Evolutionary conservation across 2,797 vertebrate genomes (phyloP).

Genomic region (Paramormyrops hopkinsi): DNA sequence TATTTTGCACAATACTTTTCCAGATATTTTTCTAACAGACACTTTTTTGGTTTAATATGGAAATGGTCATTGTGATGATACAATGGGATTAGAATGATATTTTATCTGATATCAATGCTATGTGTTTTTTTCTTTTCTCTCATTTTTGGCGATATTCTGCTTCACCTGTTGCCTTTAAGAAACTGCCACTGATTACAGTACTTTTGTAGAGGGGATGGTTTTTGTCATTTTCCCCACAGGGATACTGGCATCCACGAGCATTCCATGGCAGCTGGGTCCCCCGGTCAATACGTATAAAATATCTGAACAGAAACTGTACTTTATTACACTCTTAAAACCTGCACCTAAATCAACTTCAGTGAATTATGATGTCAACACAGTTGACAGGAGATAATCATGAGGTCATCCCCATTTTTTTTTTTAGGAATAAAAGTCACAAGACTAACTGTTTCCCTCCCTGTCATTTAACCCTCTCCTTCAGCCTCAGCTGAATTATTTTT

Average conservation of each 20-base stretch:
- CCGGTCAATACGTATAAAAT: background rate
- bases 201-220: background rate
- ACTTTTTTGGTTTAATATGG: background rate
- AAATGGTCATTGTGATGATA: background rate
- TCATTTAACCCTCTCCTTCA: background rate
- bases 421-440: background rate
- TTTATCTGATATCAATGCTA: background rate
- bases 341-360: background rate
- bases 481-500: background rate
- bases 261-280: background rate
- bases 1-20: background rate
- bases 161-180: background rate
- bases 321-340: background rate
- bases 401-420: background rate
- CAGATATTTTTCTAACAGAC: background rate
- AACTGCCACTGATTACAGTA: background rate
- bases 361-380: background rate
- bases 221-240: background rate
- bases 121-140: background rate
- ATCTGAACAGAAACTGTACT: background rate
- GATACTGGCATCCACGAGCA: background rate
- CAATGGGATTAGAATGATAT: background rate
- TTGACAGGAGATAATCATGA: conserved; percentile 1
- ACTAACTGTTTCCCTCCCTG: background rate
- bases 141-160: background rate